Conservation (phyloP, 2,888 invertebrate genomes). For the Eumacrocentrus americanus region DNA sequence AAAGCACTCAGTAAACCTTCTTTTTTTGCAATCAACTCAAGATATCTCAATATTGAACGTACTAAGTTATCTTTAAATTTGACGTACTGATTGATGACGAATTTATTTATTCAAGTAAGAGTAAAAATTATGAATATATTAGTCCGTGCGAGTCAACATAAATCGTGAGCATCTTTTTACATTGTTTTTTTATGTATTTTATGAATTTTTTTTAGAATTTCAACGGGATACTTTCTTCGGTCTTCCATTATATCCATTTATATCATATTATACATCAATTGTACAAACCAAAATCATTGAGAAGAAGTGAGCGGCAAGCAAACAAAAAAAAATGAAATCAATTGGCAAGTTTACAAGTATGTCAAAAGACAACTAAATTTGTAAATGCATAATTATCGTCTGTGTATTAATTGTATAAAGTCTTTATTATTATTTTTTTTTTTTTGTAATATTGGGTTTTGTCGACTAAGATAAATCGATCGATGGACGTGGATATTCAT, state of each 20-base stretch:
- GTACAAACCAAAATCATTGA: slow-evolving; percentile 8
- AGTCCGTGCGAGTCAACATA: no score
- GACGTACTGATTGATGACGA: neutral
- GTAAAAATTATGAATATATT: no score
- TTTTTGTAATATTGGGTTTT: slow-evolving; percentile 2
- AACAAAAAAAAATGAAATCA: neutral
- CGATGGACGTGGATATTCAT: slow-evolving; percentile 11
- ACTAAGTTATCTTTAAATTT: no score
- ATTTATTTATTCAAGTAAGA: neutral
- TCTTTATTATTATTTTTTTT: slow-evolving; percentile 25
- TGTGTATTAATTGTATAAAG: slow-evolving; percentile 35
- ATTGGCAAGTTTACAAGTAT: neutral
- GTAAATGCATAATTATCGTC: slow-evolving; percentile 33
- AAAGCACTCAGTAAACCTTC: neutral
- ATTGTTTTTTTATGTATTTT: slow-evolving; percentile 10
- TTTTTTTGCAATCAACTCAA: neutral
- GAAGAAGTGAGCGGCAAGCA: neutral
- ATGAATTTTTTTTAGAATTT: slow-evolving; percentile 27
- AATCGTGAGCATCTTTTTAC: no score
- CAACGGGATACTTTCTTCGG: slow-evolving; percentile 18
- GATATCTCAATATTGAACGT: neutral
- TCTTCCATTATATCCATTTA: slow-evolving; percentile 30
- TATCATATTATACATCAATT: slow-evolving; percentile 12
- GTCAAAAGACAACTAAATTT: neutral
- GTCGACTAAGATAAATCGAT: neutral